Conservation (phyloP, 92 coral and sea anemone species). For the Siderastrea siderea region DNA sequence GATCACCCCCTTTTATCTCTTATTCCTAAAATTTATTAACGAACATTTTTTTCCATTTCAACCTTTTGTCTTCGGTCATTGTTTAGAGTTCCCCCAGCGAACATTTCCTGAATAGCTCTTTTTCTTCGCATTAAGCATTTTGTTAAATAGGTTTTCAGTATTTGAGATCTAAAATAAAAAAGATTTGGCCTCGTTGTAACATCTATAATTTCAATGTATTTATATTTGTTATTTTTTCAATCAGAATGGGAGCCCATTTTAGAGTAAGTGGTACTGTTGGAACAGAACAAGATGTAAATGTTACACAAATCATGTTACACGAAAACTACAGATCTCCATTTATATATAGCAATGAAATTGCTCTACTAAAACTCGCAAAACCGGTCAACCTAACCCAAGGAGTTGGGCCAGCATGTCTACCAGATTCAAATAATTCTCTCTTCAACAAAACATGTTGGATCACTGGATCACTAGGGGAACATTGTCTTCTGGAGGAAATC, state of each 20-base stretch:
- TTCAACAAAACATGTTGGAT: background rate
- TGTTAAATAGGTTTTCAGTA: too few species aligned
- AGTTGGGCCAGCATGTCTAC: slow-evolving; percentile 15
- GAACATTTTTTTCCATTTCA: too few species aligned
- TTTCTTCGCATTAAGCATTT: too few species aligned
- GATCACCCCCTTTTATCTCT: too few species aligned
- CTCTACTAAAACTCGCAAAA: slow-evolving; percentile 8
- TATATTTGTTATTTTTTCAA: background rate
- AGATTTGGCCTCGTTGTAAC: background rate
- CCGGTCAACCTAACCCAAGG: background rate
- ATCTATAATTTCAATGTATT: background rate
- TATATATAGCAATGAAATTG: slow-evolving; percentile 7
- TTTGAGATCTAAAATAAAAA: too few species aligned
- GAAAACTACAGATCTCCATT: background rate
- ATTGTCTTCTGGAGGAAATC: background rate
- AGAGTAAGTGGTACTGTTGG: slow-evolving; percentile 7
- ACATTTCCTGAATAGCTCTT: too few species aligned
- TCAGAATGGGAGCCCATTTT: slow-evolving; percentile 29
- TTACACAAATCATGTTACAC: background rate
- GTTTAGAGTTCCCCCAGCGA: too few species aligned
- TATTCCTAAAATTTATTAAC: too few species aligned
- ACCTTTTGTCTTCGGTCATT: too few species aligned
- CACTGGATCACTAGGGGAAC: slow-evolving; percentile 19
- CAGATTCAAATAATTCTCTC: background rate
- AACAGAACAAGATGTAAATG: slow-evolving; percentile 23